A percentile compares a stretch with the other conserved stretches of the same genome.
These are phyloP conservation scores for Leucophenga varia DNA, from an alignment of 1,140 invertebrate genomes.

Conservation along the genomic window DNA sequence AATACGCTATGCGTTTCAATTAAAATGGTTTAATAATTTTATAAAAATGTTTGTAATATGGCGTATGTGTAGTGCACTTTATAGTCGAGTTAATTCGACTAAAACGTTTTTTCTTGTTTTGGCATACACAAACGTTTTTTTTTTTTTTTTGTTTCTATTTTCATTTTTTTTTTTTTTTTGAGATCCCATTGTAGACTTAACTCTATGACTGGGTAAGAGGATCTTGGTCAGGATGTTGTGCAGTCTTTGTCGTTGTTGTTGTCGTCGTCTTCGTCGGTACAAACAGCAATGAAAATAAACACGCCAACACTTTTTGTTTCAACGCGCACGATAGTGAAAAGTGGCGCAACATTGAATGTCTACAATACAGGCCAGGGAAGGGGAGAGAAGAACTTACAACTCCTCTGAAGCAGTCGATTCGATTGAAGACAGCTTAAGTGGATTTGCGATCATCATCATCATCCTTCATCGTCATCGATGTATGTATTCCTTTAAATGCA, in stretches of 20 bases:
- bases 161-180: too few relatives aligned
- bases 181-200: too few relatives aligned
- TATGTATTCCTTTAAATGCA: constrained; percentile 37
- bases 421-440: constrained; percentile 36
- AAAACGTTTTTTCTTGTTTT: too few relatives aligned
- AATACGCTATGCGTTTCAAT: too few relatives aligned
- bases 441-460: constrained; percentile 25
- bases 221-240: constrained; percentile 26
- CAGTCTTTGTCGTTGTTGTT: not conserved
- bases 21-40: too few relatives aligned
- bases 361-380: too few relatives aligned
- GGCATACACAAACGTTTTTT: too few relatives aligned
- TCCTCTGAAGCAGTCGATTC: constrained; percentile 4
- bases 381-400: not conserved
- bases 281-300: constrained; percentile 15
- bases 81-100: too few relatives aligned
- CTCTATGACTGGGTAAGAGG: constrained; percentile 8
- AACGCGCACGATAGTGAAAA: constrained; percentile 42
- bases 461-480: constrained; percentile 3
- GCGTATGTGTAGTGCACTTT: too few relatives aligned
- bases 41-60: too few relatives aligned
- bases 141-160: too few relatives aligned
- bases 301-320: constrained; percentile 45
- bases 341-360: constrained; percentile 18
- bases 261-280: not conserved